These are phyloP conservation scores for Polypedilum pembai DNA, from an alignment of 1,140 invertebrate genomes.

Conservation along the genomic window DNA sequence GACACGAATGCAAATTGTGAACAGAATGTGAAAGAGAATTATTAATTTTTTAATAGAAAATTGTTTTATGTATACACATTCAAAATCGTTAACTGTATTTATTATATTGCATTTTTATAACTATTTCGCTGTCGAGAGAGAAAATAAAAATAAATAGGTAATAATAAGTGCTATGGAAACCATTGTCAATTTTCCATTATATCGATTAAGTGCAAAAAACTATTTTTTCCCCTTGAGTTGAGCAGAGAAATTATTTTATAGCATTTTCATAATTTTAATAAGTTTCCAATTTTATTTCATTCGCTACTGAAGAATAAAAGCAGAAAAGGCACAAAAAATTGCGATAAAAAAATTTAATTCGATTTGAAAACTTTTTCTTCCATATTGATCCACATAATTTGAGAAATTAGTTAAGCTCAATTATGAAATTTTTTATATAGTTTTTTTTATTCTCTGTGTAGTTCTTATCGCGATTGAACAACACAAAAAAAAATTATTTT, in stretches of 20 bases:
- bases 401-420: constrained; percentile 18
- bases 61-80: too few species aligned
- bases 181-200: constrained; percentile 18
- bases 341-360: not conserved
- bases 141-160: not conserved
- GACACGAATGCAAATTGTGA: too few species aligned
- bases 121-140: too few species aligned
- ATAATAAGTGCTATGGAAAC: not conserved
- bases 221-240: not conserved
- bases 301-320: not conserved
- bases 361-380: constrained; percentile 12
- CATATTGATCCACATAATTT: constrained; percentile 18
- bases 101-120: too few species aligned
- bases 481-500: not conserved
- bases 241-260: not conserved
- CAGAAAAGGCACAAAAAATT: not conserved
- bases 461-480: not conserved
- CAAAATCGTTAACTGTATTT: too few species aligned
- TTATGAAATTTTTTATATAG: not conserved
- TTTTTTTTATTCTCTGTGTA: not conserved
- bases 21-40: too few species aligned
- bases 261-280: constrained; percentile 8
- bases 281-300: not conserved
- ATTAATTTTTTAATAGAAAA: too few species aligned
- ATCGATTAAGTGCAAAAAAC: constrained; percentile 18